Percentiles rank a stretch among this genome's conserved stretches.
phyloP scores from a whole-genome alignment of 2,888 invertebrate species.

The Plebejus melissa region DNA sequence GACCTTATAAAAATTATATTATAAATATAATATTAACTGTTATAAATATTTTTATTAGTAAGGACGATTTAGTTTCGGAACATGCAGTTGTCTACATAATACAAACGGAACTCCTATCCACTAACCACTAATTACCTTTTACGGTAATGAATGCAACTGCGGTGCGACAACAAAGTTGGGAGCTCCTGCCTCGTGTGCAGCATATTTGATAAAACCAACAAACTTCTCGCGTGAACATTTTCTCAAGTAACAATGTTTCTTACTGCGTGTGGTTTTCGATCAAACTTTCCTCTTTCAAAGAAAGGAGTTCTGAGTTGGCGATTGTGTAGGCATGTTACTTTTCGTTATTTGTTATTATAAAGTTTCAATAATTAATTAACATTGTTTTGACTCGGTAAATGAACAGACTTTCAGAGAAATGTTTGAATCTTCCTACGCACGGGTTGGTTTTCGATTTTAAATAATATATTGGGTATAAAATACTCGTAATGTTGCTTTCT shows the following conservation, averaged over 20 bases:
- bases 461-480: background rate
- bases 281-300: slow-evolving; percentile 67
- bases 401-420: background rate
- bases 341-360: slow-evolving; percentile 29
- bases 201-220: slow-evolving; percentile 65
- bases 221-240: slow-evolving; percentile 56
- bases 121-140: slow-evolving; percentile 7
- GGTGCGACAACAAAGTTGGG: slow-evolving; percentile 13
- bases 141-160: slow-evolving; percentile 18
- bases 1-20: too few species aligned
- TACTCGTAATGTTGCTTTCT: too few species aligned
- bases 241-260: slow-evolving; percentile 56
- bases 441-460: background rate
- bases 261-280: slow-evolving; percentile 67
- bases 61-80: background rate
- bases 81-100: background rate
- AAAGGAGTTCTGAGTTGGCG: slow-evolving; percentile 41
- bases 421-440: background rate
- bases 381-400: slow-evolving; percentile 5
- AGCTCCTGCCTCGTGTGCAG: slow-evolving; percentile 42
- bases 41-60: too few species aligned
- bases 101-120: background rate
- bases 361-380: slow-evolving; percentile 22
- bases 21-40: too few species aligned
- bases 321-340: slow-evolving; percentile 39